These are phyloP conservation scores for Rutpela maculata DNA, from an alignment of 2,888 invertebrate genomes.

Conservation along the genomic window DNA sequence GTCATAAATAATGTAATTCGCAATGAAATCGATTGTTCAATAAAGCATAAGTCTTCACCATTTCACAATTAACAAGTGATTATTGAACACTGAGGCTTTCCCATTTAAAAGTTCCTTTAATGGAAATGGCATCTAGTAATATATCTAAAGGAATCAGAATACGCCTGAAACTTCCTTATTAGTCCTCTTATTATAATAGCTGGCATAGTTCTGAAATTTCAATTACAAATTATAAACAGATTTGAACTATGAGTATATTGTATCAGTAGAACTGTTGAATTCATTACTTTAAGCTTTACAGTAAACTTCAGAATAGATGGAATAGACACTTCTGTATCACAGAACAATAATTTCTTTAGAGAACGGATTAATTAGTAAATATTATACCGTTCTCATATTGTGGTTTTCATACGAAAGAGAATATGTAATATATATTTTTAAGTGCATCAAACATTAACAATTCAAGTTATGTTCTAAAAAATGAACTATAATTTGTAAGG, in stretches of 20 bases:
- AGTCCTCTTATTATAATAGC: slow-evolving; percentile 10
- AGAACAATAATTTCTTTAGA: background rate
- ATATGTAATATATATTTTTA: too few species aligned
- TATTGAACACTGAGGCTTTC: too few species aligned
- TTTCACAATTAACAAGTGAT: too few species aligned
- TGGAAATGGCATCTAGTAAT: background rate
- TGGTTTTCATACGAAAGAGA: too few species aligned
- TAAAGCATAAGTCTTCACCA: too few species aligned
- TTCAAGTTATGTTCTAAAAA: too few species aligned
- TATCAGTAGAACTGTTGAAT: background rate
- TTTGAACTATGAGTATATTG: background rate
- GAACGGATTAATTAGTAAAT: background rate
- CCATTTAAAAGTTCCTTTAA: background rate
- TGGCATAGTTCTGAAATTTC: slow-evolving; percentile 27
- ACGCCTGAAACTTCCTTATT: slow-evolving; percentile 13
- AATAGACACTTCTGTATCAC: background rate
- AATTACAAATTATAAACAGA: slow-evolving; percentile 19
- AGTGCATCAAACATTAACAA: too few species aligned
- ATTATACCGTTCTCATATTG: background rate
- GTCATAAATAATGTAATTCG: too few species aligned
- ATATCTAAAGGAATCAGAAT: slow-evolving; percentile 14
- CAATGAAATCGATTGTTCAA: too few species aligned
- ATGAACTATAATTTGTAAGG: too few species aligned
- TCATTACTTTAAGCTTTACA: background rate
- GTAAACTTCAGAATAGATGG: background rate